Evolutionary conservation across 2,113 vertebrate species (phyloP).

Genomic region (Lophotis ruficrista): DNA sequence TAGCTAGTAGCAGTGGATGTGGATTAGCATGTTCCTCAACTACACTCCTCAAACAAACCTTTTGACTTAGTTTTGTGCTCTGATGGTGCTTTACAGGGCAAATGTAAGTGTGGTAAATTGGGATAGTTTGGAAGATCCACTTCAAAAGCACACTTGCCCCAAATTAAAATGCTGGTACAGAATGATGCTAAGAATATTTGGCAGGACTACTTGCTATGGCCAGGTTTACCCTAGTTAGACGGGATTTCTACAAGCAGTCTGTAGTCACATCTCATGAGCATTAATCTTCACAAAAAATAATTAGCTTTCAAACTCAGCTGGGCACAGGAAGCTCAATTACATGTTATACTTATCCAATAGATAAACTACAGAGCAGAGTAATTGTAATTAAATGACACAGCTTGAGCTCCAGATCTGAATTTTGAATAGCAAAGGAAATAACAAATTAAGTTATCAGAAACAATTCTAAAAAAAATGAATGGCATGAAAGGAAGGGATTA

Average conservation of each 20-base stretch:
- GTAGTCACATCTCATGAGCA: not conserved
- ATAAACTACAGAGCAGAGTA: not conserved
- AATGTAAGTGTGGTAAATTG: not conserved
- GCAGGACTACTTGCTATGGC: not conserved
- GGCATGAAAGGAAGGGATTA: not conserved
- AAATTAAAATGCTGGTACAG: not conserved
- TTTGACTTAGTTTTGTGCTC: not conserved
- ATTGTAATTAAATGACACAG: not conserved
- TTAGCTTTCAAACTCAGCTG: not conserved
- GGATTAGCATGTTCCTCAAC: not conserved
- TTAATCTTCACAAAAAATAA: not conserved
- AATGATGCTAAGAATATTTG: not conserved
- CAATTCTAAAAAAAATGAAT: not conserved
- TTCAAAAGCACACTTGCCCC: not conserved
- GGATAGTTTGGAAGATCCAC: not conserved
- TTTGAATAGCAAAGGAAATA: not conserved
- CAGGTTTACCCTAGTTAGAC: not conserved
- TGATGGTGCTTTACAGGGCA: not conserved
- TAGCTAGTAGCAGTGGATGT: not conserved
- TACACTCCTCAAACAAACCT: not conserved
- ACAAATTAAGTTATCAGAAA: not conserved
- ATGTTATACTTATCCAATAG: not conserved
- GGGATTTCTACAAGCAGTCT: not conserved
- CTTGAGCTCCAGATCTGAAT: not conserved
- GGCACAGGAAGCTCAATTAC: not conserved